phyloP scores from a whole-genome alignment of 64 coral and sea anemone species.

The Stichodactyla mertensii region DNA sequence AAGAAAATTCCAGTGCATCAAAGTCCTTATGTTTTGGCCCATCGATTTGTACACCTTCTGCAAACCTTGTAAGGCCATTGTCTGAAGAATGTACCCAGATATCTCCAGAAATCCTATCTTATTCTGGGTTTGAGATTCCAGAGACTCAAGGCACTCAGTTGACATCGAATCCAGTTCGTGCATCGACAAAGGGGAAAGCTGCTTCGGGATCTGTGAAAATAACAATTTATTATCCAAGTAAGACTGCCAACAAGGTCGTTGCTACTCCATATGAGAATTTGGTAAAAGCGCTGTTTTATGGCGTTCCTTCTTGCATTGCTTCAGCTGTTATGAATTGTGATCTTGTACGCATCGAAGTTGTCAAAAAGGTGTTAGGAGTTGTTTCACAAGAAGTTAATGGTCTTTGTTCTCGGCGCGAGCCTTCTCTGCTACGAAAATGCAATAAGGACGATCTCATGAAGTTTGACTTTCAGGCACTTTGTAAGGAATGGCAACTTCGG shows the following conservation, averaged over 20 bases:
- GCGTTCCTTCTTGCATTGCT: too few species aligned
- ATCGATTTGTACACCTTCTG: conserved; percentile 14
- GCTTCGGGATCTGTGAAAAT: background rate
- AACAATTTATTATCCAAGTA: conserved; percentile 17
- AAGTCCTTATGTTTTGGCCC: background rate
- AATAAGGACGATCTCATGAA: conserved; percentile 18
- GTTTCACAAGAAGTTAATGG: too few species aligned
- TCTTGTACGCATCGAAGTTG: too few species aligned
- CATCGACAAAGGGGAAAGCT: conserved; percentile 4
- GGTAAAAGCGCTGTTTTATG: conserved; percentile 28
- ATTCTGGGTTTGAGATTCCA: background rate
- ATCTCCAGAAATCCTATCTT: background rate
- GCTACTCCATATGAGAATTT: background rate
- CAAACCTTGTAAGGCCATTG: background rate
- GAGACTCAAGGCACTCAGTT: background rate
- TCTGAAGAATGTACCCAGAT: background rate
- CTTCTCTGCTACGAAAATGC: conserved; percentile 46
- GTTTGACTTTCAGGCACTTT: conserved; percentile 31
- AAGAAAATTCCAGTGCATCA: background rate
- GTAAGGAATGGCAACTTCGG: conserved; percentile 30
- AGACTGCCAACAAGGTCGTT: conserved; percentile 19
- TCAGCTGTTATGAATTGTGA: too few species aligned
- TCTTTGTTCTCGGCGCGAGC: background rate
- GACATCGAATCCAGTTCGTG: background rate
- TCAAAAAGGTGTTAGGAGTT: too few species aligned